Conservation (phyloP, 2,797 vertebrate species). For the Scolopax rusticola region DNA sequence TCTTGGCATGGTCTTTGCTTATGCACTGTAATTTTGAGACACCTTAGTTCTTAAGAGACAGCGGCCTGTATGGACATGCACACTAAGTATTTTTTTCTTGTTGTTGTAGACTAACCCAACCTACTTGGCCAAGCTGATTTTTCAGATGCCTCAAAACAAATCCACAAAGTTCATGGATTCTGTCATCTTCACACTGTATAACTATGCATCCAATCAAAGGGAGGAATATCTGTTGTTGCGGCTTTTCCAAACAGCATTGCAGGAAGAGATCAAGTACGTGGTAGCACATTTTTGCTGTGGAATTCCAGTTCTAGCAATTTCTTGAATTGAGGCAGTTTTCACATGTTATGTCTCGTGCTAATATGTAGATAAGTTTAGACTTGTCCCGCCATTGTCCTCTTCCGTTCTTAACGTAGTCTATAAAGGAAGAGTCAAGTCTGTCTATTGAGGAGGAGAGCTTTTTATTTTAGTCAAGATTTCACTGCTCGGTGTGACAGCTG, state of each 20-base stretch:
- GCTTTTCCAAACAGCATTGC: constrained; percentile 95
- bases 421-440: neutral
- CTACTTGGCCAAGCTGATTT: constrained; percentile 97
- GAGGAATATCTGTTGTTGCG: constrained; percentile 95
- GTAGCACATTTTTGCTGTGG: neutral
- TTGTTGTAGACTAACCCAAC: constrained; percentile 92
- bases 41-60: neutral
- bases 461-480: neutral
- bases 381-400: neutral
- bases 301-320: neutral
- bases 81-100: constrained; percentile 4
- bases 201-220: constrained; percentile 97
- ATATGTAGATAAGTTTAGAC: neutral
- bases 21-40: neutral
- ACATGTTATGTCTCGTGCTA: neutral
- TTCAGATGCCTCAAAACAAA: constrained; percentile 99
- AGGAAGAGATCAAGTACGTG: constrained; percentile 97
- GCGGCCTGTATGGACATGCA: neutral
- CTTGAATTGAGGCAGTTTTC: neutral
- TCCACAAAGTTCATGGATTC: constrained; percentile 99
- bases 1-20: neutral
- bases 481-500: neutral
- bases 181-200: constrained; percentile 97
- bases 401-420: neutral
- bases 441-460: neutral